A percentile compares a stretch with the other conserved stretches of the same genome.
These are phyloP conservation scores for Eulemur mongoz DNA, from an alignment of 2,797 vertebrate genomes.

Conservation along the genomic window DNA sequence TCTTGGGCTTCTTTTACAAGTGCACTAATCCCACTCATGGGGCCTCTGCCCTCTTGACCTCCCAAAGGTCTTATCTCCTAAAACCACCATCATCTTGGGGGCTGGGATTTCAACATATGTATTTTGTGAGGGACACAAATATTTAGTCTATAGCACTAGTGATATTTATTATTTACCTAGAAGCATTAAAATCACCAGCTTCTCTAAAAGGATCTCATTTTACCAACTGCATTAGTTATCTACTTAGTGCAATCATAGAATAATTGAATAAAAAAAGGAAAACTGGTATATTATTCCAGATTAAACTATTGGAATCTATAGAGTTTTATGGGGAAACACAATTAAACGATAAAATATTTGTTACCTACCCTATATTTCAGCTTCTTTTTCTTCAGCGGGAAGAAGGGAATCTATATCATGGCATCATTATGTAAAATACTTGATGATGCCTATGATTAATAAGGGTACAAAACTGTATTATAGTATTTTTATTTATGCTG, in stretches of 20 bases:
- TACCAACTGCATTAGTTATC: neutral
- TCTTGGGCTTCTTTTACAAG: neutral
- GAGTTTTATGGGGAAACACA: neutral
- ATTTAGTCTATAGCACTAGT: neutral
- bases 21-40: neutral
- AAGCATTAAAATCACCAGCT: slow-evolving; percentile 14
- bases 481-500: slow-evolving; percentile 26
- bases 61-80: neutral
- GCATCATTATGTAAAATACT: slow-evolving; percentile 21
- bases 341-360: neutral
- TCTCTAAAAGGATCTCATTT: slow-evolving; percentile 15
- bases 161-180: slow-evolving; percentile 22
- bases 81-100: neutral
- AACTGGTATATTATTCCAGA: neutral
- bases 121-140: neutral
- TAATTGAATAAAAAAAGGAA: slow-evolving; percentile 23
- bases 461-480: slow-evolving; percentile 1
- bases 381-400: neutral
- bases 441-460: neutral
- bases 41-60: neutral
- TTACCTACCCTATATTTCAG: neutral
- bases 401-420: neutral
- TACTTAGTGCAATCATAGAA: neutral
- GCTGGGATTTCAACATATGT: neutral
- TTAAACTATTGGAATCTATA: neutral